Base-by-base conservation (phyloP, 2,888 invertebrate genomes). In the Pedicia rivosa region DNA sequence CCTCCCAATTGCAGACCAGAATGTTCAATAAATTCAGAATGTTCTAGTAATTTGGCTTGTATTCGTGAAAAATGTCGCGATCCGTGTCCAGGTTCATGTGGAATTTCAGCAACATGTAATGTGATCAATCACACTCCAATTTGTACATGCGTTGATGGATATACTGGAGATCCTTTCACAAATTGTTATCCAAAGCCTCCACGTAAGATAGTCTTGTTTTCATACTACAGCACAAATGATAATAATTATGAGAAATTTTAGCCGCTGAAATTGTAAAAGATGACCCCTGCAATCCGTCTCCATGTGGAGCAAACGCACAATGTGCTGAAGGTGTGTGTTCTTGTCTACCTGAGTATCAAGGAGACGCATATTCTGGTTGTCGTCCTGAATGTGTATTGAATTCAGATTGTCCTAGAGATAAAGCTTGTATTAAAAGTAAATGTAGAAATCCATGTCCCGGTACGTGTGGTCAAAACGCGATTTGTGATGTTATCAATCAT, bases 1-100 rank as follows among this genome's bases (percentile, higher is more conserved):
- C 78, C 80, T 35, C 78, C 78, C 12, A 76, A 74, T 48, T 80
- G 80, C 51, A 65, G 73, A 36, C 78, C 79, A 3, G 78, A 79
- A 57, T 81, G 81, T 56, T 69, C 69, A 2, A 74, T 77, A 32
- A 75, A 75, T 50, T 67, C 76, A 46, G 80, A 81, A 51, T 82
- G 82, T 55, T 64, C 72, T 3, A 71, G 74, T 43, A 70, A 77
- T 47, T 63, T 66, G 49, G 78, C 82, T 7, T 83, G 82, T 50
- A 71, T 79, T n/a, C 69, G 72, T 49, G 69, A 75, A 56, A 78
- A 70, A 55, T 81, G 81, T 52, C 63, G 66, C 26, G 78, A 80
- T 55, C 78, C 79, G 7, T 81, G 80, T 44, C 72, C 74, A 2
- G 78, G 78, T 5, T 74, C 75, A 31, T 80, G 80, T 49, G 78